Percentiles rank a stretch among this genome's conserved stretches.
phyloP scores from a whole-genome alignment of 2,113 vertebrate genomes.

The Etheostoma spectabile region DNA sequence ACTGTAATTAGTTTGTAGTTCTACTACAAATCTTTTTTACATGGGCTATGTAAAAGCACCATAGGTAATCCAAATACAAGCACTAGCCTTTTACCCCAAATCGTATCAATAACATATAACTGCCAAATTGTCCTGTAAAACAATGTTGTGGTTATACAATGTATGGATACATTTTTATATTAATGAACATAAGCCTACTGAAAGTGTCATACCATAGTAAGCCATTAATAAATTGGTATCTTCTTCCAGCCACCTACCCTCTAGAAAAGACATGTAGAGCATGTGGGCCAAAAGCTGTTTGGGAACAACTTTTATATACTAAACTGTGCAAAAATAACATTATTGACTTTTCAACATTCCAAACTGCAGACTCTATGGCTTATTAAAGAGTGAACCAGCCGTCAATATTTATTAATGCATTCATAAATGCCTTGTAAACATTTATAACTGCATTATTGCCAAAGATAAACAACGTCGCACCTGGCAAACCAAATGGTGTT shows the following conservation, averaged over 20 bases:
- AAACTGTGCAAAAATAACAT: neutral
- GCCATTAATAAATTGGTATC: neutral
- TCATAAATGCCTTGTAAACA: neutral
- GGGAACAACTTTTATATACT: neutral
- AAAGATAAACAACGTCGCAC: neutral
- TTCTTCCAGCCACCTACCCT: neutral
- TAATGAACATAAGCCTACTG: neutral
- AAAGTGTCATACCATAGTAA: neutral
- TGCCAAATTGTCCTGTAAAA: neutral
- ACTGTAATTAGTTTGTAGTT: neutral
- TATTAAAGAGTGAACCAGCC: neutral
- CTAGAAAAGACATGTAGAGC: neutral
- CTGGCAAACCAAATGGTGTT: neutral
- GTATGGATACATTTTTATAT: neutral
- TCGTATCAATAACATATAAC: neutral
- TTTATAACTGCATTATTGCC: neutral
- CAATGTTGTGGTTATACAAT: too few relatives aligned
- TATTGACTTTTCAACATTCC: neutral
- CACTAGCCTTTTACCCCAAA: neutral
- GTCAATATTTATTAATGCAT: neutral
- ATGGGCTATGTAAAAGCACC: neutral
- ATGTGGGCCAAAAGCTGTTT: neutral
- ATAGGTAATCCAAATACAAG: neutral
- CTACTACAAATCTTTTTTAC: neutral
- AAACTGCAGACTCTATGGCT: neutral